Percentiles rank a stretch among this genome's conserved stretches.
phyloP scores from a whole-genome alignment of 2,113 vertebrate genomes.

The Rhodinocichla rosea region DNA sequence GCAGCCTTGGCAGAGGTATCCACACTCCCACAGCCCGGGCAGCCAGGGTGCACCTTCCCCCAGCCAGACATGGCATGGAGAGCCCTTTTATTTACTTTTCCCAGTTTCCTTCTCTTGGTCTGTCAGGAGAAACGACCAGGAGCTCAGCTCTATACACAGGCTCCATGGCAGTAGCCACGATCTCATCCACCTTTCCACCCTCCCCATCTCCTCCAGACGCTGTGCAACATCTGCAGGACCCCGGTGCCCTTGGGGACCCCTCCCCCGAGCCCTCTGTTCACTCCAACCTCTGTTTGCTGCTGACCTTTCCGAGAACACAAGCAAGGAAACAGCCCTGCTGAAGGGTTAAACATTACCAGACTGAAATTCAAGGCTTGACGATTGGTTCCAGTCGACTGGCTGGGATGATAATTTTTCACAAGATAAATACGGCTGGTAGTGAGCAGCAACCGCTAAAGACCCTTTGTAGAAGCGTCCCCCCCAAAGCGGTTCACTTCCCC shows the following conservation, averaged over 20 bases:
- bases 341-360: slow-evolving; percentile 69
- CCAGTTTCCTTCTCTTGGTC: neutral
- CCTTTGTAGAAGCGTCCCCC: neutral
- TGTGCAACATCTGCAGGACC: accelerated
- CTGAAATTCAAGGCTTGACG: slow-evolving; percentile 43
- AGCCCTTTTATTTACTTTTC: slow-evolving; percentile 16
- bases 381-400: slow-evolving; percentile 64
- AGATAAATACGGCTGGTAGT: slow-evolving; percentile 7
- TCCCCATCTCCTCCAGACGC: neutral
- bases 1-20: neutral
- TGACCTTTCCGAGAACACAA: neutral
- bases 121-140: neutral
- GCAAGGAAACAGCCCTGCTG: neutral
- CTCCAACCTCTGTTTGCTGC: neutral
- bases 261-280: accelerated
- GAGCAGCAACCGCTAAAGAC: neutral
- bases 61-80: accelerated
- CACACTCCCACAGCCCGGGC: neutral
- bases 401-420: slow-evolving; percentile 49
- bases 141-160: neutral
- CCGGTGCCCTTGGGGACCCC: accelerated
- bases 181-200: neutral
- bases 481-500: neutral
- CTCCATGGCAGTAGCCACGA: accelerated
- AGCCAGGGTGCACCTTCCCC: neutral